A percentile compares a stretch with the other conserved stretches of the same genome.
Evolutionary conservation across 2,113 vertebrate genomes (phyloP).

Genomic region (Eclectus roratus): DNA sequence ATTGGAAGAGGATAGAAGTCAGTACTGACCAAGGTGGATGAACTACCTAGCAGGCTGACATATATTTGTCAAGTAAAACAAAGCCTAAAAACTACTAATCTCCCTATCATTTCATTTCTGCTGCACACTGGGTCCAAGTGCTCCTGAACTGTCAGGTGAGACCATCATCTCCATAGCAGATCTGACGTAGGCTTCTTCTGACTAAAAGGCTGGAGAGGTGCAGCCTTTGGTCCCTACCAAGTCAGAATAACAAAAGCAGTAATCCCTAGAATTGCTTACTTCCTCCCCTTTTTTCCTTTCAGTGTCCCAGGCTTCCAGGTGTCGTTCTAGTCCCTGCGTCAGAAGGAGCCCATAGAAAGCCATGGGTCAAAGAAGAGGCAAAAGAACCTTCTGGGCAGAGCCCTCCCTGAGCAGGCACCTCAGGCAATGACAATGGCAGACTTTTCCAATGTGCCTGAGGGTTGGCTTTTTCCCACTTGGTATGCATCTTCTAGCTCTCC

Average conservation of each 20-base stretch:
- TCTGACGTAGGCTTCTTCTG: background rate
- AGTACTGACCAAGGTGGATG: background rate
- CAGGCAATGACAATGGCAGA: background rate
- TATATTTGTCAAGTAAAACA: background rate
- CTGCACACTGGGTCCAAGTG: background rate
- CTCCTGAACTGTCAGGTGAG: background rate
- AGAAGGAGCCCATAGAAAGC: background rate
- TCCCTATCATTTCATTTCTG: background rate
- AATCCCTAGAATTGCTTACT: background rate
- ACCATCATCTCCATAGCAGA: background rate
- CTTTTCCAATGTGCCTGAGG: background rate
- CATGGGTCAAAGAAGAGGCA: background rate
- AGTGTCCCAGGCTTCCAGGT: background rate
- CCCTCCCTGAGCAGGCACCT: background rate
- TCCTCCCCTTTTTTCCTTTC: background rate
- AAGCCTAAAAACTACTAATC: background rate
- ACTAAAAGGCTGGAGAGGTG: background rate
- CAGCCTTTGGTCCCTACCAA: background rate
- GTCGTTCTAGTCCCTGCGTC: background rate
- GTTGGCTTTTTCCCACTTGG: rapidly evolving
- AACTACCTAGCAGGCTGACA: background rate
- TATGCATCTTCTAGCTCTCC: background rate
- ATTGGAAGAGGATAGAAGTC: background rate
- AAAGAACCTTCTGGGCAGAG: background rate
- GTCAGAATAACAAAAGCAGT: background rate